These are phyloP conservation scores for Neogobius melanostomus DNA, from an alignment of 2,113 vertebrate species.

Conservation along the genomic window DNA sequence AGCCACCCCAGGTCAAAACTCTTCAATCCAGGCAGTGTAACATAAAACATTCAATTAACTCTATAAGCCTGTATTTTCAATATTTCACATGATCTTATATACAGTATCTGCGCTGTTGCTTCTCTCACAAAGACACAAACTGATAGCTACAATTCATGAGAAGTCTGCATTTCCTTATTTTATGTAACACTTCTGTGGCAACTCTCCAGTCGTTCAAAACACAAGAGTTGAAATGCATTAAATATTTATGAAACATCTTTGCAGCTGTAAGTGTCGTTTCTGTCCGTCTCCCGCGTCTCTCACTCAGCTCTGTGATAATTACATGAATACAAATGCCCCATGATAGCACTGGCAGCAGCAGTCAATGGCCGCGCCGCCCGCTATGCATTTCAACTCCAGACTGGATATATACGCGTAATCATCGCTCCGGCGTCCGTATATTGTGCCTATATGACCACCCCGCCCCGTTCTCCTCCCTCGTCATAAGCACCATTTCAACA, in stretches of 20 bases:
- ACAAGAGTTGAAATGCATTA: background rate
- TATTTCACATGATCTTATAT: no score
- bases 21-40: no score
- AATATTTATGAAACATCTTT: constrained; percentile 3
- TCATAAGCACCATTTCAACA: constrained; percentile 39
- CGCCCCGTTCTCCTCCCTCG: constrained; percentile 23
- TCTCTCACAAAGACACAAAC: no score
- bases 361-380: constrained; percentile 11
- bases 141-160: no score
- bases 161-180: background rate
- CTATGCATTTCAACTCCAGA: constrained; percentile 28
- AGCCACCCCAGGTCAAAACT: no score
- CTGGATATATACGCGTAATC: constrained; percentile 40
- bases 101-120: no score
- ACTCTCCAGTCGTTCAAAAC: background rate
- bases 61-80: no score
- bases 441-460: constrained; percentile 21
- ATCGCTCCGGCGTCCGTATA: constrained; percentile 31
- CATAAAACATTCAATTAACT: no score
- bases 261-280: background rate
- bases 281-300: background rate
- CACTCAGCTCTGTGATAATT: background rate
- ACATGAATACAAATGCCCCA: background rate
- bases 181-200: background rate
- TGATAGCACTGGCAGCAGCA: background rate